phyloP scores from a whole-genome alignment of 2,797 vertebrate genomes.

The Acanthurus leucopareius region DNA sequence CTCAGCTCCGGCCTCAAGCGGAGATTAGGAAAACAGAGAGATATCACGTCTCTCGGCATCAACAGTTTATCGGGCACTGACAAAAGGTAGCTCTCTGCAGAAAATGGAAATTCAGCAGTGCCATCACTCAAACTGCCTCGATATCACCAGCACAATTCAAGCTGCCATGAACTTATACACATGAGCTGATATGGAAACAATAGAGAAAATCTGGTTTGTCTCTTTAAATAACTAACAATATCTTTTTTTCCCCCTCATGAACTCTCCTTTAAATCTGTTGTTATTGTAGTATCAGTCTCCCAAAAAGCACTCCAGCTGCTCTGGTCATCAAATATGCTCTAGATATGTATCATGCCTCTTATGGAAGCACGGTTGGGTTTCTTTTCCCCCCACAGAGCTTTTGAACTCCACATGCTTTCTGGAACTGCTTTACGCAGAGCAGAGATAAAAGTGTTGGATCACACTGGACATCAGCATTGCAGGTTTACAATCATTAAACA shows the following conservation, averaged over 20 bases:
- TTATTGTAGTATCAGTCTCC: not conserved
- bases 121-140: not conserved
- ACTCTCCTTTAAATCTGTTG: not conserved
- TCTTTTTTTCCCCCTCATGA: not conserved
- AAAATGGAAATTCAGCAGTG: constrained; percentile 28
- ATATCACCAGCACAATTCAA: not conserved
- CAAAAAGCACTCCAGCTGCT: constrained; percentile 10
- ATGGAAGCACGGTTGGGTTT: constrained; percentile 51
- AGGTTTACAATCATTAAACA: constrained; percentile 52
- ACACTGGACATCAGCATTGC: constrained; percentile 40
- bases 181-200: constrained; percentile 23
- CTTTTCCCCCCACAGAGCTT: constrained; percentile 47
- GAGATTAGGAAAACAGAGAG: constrained; percentile 57
- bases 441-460: constrained; percentile 63
- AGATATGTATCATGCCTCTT: constrained; percentile 49
- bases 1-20: constrained; percentile 47
- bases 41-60: constrained; percentile 51
- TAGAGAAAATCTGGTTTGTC: not conserved
- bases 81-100: not conserved
- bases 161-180: not conserved
- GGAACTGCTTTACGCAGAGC: constrained; percentile 57
- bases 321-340: constrained; percentile 29
- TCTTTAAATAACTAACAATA: constrained; percentile 7
- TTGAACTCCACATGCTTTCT: constrained; percentile 70
- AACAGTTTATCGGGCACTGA: constrained; percentile 35